Evolutionary conservation across 2,797 vertebrate species (phyloP), one percentile per base, ranked within the genome.

Genomic region (Onychomys torridus): DNA sequence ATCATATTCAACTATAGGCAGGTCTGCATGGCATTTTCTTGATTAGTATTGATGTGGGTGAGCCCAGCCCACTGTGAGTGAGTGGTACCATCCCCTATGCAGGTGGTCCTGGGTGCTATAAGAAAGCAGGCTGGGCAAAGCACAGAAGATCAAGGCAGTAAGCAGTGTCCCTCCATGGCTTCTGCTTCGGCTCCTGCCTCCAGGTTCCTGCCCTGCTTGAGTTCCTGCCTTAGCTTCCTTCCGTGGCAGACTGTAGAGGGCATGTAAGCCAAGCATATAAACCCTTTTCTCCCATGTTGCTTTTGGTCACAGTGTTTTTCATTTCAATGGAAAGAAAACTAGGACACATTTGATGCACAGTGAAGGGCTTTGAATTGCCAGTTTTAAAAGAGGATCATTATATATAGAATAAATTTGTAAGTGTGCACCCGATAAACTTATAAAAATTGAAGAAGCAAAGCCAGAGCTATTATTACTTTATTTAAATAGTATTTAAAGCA

Each of bases 401-500:
- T 63, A 32, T 29, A 79, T 7, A 25, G 59, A 89, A 85, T 71
- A 61, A 7, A 84, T 96, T 57, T 73, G 13, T 55, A 57, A 69
- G 13, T 67, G 5, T 46, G 46, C 9, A 61, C 19, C 40, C 21
- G 25, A n/a, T 49, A 85, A 7, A 49, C 65, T 67, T 67, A 49
- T 83, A 19, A 67, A 87, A 92, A 65, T 77, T 89, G 43, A 79
- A 29, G 73, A 85, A 59, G 14, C 7, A 95, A 94, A 93, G 11
- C 17, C 37, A 89, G 40, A 89, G 2, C 3, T 79, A 91, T 76
- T 40, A 78, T 75, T 92, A 76, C 75, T 59, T 21, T 73, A 91
- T 34, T 82, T 89, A 83, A 92, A 92, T 67, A 85, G 69, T 78
- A 91, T 76, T 93, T 83, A 94, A 94, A 91, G 59, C 16, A 79